phyloP scores from a whole-genome alignment of 53 echinoderm and acorn worm genomes.

The Apostichopus leukothele region DNA sequence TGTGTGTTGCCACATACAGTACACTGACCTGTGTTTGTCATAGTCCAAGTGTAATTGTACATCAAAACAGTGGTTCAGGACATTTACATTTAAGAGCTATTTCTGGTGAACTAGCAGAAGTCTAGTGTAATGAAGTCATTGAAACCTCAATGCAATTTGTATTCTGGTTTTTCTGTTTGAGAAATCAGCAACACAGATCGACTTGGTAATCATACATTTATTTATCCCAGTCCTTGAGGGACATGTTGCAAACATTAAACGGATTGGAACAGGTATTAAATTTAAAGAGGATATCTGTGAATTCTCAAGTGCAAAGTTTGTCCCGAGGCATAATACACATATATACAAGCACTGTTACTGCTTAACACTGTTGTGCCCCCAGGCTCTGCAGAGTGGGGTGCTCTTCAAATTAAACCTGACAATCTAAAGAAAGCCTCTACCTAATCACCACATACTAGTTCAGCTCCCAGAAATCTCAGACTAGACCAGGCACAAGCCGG shows the following conservation, averaged over 20 bases:
- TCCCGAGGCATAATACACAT: conserved; percentile 1
- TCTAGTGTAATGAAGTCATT: too few species aligned
- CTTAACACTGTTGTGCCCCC: conserved; percentile 44
- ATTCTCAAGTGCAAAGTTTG: background rate
- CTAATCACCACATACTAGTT: conserved; percentile 47
- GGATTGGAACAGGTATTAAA: background rate
- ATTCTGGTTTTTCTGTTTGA: too few species aligned
- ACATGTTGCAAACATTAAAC: background rate
- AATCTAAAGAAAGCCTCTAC: conserved; percentile 35
- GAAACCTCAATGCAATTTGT: too few species aligned
- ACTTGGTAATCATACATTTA: background rate
- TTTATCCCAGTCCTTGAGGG: background rate
- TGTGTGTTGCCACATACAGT: too few species aligned
- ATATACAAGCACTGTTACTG: conserved; percentile 5
- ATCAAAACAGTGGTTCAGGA: too few species aligned
- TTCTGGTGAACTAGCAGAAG: too few species aligned
- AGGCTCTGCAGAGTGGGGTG: conserved; percentile 32
- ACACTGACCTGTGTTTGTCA: too few species aligned
- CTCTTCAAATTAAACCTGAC: conserved; percentile 45
- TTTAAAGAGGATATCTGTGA: conserved; percentile 17
- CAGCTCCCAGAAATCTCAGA: conserved; percentile 15
- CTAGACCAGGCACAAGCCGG: conserved; percentile 39
- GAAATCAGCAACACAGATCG: too few species aligned
- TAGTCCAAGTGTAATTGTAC: too few species aligned
- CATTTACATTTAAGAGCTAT: too few species aligned